phyloP scores from a whole-genome alignment of 2,113 vertebrate species.

The Tachysurus fulvidraco region DNA sequence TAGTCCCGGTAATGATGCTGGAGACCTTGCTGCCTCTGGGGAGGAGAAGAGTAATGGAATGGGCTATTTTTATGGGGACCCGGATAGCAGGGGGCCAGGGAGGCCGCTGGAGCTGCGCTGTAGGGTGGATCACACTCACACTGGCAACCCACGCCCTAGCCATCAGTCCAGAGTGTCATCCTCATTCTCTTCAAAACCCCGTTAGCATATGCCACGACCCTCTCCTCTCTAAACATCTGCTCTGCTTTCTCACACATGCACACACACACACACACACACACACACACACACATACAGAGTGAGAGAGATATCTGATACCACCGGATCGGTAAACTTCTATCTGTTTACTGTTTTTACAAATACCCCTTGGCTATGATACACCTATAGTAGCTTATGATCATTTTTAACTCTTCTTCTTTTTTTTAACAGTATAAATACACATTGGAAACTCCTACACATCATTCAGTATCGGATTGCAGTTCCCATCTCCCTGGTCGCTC shows the following conservation, averaged over 20 bases:
- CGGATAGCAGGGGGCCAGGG: slow-evolving; percentile 47
- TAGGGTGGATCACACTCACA: slow-evolving; percentile 44
- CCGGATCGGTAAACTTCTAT: neutral
- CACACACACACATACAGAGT: neutral
- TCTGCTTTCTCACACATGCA: slow-evolving; percentile 57
- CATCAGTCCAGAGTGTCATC: slow-evolving; percentile 90
- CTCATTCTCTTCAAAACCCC: slow-evolving; percentile 14
- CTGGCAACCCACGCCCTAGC: slow-evolving; percentile 60
- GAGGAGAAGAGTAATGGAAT: slow-evolving; percentile 98
- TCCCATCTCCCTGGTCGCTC: neutral
- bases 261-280: neutral
- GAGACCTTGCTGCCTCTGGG: slow-evolving; percentile 93
- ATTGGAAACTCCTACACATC: slow-evolving; percentile 25
- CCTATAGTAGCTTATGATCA: neutral
- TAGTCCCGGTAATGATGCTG: slow-evolving; percentile 98
- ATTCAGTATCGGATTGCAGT: slow-evolving; percentile 6
- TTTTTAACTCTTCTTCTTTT: neutral
- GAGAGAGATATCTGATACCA: neutral
- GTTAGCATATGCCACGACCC: slow-evolving; percentile 43
- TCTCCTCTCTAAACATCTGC: slow-evolving; percentile 59
- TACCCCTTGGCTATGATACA: neutral
- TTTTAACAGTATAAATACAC: slow-evolving; percentile 6
- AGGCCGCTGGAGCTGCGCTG: slow-evolving; percentile 31
- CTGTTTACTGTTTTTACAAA: neutral
- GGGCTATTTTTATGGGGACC: slow-evolving; percentile 91